Evolutionary conservation across 2,113 vertebrate species (phyloP).

Genomic region (Chrysemys picta): DNA sequence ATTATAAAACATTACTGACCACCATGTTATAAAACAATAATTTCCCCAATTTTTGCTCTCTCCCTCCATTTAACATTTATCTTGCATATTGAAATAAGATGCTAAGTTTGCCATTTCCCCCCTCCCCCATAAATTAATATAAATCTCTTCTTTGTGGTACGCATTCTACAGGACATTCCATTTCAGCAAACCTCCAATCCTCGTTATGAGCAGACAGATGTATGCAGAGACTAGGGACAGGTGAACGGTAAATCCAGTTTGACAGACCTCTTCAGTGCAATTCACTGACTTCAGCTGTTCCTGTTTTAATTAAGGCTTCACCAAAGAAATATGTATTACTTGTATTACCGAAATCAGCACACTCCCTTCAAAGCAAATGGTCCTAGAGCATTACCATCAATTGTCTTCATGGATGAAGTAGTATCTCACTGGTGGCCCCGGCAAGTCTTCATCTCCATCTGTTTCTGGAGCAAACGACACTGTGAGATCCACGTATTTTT

Average conservation of each 20-base stretch:
- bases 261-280: slow-evolving; percentile 63
- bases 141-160: slow-evolving; percentile 23
- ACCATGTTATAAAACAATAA: not conserved
- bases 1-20: slow-evolving; percentile 29
- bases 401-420: slow-evolving; percentile 86
- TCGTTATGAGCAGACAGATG: slow-evolving; percentile 15
- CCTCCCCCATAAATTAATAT: not conserved
- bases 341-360: slow-evolving; percentile 62
- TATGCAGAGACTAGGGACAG: slow-evolving; percentile 46
- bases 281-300: slow-evolving; percentile 59
- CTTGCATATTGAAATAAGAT: not conserved
- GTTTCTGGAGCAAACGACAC: slow-evolving; percentile 94
- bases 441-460: slow-evolving; percentile 94
- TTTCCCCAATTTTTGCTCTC: slow-evolving; percentile 6
- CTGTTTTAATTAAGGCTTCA: slow-evolving; percentile 81
- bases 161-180: slow-evolving; percentile 50
- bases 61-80: slow-evolving; percentile 1
- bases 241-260: slow-evolving; percentile 65
- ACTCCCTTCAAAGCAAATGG: slow-evolving; percentile 66
- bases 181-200: slow-evolving; percentile 30
- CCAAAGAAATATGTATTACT: slow-evolving; percentile 73
- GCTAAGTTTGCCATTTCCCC: not conserved
- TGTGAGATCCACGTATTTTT: slow-evolving; percentile 96
- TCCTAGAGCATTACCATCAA: slow-evolving; percentile 68
- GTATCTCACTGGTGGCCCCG: slow-evolving; percentile 96